phyloP scores from a whole-genome alignment of 2,888 invertebrate genomes.

The Phalera bucephala region DNA sequence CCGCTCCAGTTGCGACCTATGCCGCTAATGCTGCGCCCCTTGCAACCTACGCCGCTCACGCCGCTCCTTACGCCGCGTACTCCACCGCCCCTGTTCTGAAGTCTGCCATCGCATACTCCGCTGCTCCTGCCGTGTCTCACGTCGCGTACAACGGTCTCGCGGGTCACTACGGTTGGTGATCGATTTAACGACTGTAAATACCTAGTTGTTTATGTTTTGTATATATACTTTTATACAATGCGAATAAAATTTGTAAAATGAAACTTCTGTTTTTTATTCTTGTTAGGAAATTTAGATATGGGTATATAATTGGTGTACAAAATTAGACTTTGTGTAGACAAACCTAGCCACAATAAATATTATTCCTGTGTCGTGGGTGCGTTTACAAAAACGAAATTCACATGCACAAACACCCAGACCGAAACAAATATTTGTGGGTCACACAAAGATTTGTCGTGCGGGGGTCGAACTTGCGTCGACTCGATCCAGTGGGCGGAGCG shows the following conservation, averaged over 20 bases:
- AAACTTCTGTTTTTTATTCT: not conserved
- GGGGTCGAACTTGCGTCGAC: too few relatives aligned
- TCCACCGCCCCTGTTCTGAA: constrained; percentile 53
- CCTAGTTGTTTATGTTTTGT: constrained; percentile 63
- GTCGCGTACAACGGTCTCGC: constrained; percentile 85
- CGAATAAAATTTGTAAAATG: constrained; percentile 56
- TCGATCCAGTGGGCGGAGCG: too few relatives aligned
- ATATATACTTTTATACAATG: constrained; percentile 64
- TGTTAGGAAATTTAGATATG: not conserved
- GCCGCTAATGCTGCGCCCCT: constrained; percentile 37
- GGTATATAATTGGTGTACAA: too few relatives aligned
- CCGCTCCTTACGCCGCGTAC: constrained; percentile 27
- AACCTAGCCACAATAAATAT: too few relatives aligned
- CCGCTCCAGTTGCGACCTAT: constrained; percentile 44
- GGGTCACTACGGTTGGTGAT: constrained; percentile 85
- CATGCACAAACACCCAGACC: too few relatives aligned
- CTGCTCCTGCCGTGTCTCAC: constrained; percentile 84
- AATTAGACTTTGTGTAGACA: too few relatives aligned
- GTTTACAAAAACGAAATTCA: too few relatives aligned
- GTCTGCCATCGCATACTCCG: constrained; percentile 77
- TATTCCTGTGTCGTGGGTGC: too few relatives aligned
- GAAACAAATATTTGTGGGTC: too few relatives aligned
- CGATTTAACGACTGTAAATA: constrained; percentile 50
- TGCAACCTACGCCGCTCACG: constrained; percentile 32
- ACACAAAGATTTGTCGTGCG: too few relatives aligned